Base-by-base conservation (phyloP, 2,797 vertebrate species). In the Otolemur crassicaudatus region DNA sequence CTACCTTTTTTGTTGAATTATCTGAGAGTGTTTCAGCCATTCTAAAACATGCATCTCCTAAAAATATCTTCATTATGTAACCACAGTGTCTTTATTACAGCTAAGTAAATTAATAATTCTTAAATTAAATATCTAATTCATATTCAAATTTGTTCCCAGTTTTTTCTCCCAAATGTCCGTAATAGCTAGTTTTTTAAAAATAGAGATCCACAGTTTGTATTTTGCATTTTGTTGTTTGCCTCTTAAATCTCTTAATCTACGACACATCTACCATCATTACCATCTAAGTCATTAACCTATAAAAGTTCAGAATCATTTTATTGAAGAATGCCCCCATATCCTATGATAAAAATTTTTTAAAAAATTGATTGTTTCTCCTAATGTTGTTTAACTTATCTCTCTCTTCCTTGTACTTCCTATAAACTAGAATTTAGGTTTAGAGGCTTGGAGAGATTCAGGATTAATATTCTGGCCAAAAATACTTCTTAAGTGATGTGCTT, bases 81-180 rank as follows among this genome's bases (percentile, higher is more conserved):
- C 20, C 19, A 69, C 17, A 86, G 34, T 60, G 61, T 34, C 19
- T 9, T 87, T 43, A 34, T 80, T 23, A 65, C 4, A 81, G 3
- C 37, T 77, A 82, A 86, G 34, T 77, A 94, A 94, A 80, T 79
- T 14, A 84, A 67, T 31, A 69, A 81, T 87, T 84, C 77, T 87
- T 76, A 29, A 65, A 14, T 14, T 29, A 73, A 90, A 90, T 82
- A 77, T 67, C 29, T 23, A 87, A 67, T 87, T 95, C 82, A 60
- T 70, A 61, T 61, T 88, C 37, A 85, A 90, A 95, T 88, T 81
- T 96, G 20, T 37, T 70, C 60, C 29, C 5, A 60, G 3, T 86
- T 61, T 72, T 72, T 87, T 3, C 12, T 70, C 60, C 34, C 2
- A 61, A 91, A 61, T 69, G 31, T 69, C 23, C 31, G 63, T 90